Percentiles rank a stretch among this genome's conserved stretches.
Evolutionary conservation across 2,888 invertebrate species (phyloP).

Genomic region (Augiades crinisus): DNA sequence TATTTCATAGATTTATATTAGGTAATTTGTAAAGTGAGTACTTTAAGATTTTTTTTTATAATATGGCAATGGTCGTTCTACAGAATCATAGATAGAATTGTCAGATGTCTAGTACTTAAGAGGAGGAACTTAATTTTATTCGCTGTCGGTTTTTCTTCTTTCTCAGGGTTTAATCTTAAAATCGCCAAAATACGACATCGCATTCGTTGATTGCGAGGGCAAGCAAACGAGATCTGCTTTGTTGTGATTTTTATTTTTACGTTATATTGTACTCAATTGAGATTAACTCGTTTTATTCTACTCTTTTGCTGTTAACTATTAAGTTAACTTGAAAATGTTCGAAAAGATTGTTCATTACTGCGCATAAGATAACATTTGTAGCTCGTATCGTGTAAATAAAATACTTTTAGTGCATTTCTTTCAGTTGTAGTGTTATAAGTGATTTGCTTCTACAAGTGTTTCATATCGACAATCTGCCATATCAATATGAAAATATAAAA

Average conservation of each 20-base stretch:
- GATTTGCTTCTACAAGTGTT: slow-evolving; percentile 67
- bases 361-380: slow-evolving; percentile 45
- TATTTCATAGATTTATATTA: slow-evolving; percentile 80
- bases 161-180: slow-evolving; percentile 22
- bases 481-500: slow-evolving; percentile 82
- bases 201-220: slow-evolving; percentile 22
- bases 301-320: slow-evolving; percentile 57
- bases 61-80: slow-evolving; percentile 77
- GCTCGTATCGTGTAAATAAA: slow-evolving; percentile 61
- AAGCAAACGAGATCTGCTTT: slow-evolving; percentile 67
- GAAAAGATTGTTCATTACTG: slow-evolving; percentile 50
- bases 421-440: slow-evolving; percentile 58
- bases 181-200: slow-evolving; percentile 18
- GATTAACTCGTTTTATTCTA: slow-evolving; percentile 62
- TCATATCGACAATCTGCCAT: slow-evolving; percentile 87
- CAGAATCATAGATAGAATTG: slow-evolving; percentile 56
- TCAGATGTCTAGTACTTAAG: slow-evolving; percentile 71
- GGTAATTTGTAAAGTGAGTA: slow-evolving; percentile 80
- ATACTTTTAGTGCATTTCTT: slow-evolving; percentile 70
- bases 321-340: slow-evolving; percentile 51
- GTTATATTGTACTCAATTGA: slow-evolving; percentile 69
- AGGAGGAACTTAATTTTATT: slow-evolving; percentile 65
- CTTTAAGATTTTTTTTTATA: slow-evolving; percentile 67
- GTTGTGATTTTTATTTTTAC: slow-evolving; percentile 54
- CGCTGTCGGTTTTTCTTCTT: slow-evolving; percentile 41